Conservation (phyloP, 2,113 vertebrate genomes). For the Xiphophorus couchianus region DNA sequence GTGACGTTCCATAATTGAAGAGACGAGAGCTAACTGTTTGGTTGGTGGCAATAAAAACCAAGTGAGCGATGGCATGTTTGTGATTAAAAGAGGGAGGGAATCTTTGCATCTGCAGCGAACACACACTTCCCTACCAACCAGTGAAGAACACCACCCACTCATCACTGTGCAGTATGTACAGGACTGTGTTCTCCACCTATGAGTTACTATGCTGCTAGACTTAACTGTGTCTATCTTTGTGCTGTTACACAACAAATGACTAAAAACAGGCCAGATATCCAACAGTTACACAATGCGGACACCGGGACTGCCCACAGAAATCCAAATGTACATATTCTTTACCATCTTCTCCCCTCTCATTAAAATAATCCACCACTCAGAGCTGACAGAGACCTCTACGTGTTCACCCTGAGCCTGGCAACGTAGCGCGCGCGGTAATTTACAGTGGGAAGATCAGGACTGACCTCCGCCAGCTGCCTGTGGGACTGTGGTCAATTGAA, state of each 20-base stretch:
- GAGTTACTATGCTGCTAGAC: conserved; percentile 40
- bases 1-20: too few species aligned
- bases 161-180: conserved; percentile 28
- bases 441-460: conserved; percentile 42
- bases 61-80: not conserved
- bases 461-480: conserved; percentile 60
- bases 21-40: not conserved
- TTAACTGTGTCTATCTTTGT: conserved; percentile 47
- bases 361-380: conserved; percentile 34
- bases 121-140: conserved; percentile 16
- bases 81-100: conserved; percentile 6
- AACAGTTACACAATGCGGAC: conserved; percentile 59
- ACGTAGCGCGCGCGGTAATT: conserved; percentile 24
- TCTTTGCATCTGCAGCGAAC: conserved; percentile 23
- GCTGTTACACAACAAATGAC: conserved; percentile 58
- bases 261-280: conserved; percentile 58
- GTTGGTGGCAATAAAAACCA: not conserved
- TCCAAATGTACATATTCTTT: conserved; percentile 40
- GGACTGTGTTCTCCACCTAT: conserved; percentile 7
- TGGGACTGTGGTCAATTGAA: conserved; percentile 56
- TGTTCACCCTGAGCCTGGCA: not conserved
- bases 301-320: conserved; percentile 10
- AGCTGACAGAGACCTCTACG: not conserved
- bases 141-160: conserved; percentile 12
- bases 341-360: not conserved